Evolutionary conservation across 2,888 invertebrate species (phyloP).

Genomic region (Thyatira batis): DNA sequence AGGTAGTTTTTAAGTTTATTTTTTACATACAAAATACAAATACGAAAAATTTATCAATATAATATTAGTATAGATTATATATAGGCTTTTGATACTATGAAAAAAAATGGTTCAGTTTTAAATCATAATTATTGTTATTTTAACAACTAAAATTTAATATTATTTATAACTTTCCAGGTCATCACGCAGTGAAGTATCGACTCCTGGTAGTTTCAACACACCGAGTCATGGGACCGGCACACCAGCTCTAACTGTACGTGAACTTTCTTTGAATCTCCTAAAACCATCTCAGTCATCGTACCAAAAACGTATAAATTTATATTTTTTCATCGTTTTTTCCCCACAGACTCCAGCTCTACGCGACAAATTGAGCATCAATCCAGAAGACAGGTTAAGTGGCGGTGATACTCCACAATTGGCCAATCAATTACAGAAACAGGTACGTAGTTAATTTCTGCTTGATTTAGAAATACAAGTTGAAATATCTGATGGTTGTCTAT

Average conservation of each 20-base stretch:
- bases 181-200: slow-evolving; percentile 84
- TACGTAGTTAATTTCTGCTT: slow-evolving; percentile 36
- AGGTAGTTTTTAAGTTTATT: too few relatives aligned
- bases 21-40: too few relatives aligned
- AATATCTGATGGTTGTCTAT: too few relatives aligned
- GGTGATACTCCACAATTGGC: slow-evolving; percentile 87
- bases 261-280: too few relatives aligned
- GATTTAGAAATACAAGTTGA: too few relatives aligned
- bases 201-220: slow-evolving; percentile 83
- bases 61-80: too few relatives aligned
- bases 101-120: too few relatives aligned
- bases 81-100: too few relatives aligned
- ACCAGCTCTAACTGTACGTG: slow-evolving; percentile 52
- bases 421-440: slow-evolving; percentile 86
- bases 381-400: slow-evolving; percentile 89
- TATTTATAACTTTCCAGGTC: too few relatives aligned
- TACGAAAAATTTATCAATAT: too few relatives aligned
- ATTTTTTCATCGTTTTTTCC: neutral
- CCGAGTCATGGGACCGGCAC: slow-evolving; percentile 71
- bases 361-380: slow-evolving; percentile 97
- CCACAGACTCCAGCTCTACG: slow-evolving; percentile 88
- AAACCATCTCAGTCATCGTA: too few relatives aligned
- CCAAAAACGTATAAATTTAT: neutral
- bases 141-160: too few relatives aligned
- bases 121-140: slow-evolving; percentile 6